Percentiles rank a stretch among this genome's conserved stretches.
Conservation (phyloP, 1,140 invertebrate genomes). For the Venustaconcha ellipsiformis region DNA sequence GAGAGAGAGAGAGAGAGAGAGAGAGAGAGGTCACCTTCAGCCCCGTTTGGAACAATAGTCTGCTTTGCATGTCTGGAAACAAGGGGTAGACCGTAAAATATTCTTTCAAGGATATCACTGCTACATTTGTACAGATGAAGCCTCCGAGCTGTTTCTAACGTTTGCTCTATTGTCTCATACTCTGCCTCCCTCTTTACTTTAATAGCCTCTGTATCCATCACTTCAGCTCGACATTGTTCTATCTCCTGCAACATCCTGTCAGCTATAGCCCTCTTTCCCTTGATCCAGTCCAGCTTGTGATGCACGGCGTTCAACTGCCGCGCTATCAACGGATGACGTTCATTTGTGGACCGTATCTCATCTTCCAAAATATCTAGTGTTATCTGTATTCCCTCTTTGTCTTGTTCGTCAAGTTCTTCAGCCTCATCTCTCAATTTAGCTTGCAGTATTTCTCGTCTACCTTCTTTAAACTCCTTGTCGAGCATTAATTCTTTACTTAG, state of each 20-base stretch:
- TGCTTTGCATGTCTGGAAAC: constrained; percentile 32
- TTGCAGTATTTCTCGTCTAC: constrained; percentile 35
- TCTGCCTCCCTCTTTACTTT: constrained; percentile 34
- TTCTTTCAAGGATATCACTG: constrained; percentile 49
- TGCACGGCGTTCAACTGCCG: constrained; percentile 34
- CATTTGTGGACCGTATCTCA: constrained; percentile 42
- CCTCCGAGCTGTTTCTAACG: constrained; percentile 40
- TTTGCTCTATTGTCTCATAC: constrained; percentile 34
- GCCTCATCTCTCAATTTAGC: constrained; percentile 26
- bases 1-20: too few relatives aligned
- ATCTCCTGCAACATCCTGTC: constrained; percentile 34
- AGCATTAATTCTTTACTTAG: constrained; percentile 43
- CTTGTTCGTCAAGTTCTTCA: constrained; percentile 21
- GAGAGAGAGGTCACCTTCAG: constrained; percentile 19
- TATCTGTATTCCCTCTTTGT: constrained; percentile 3
- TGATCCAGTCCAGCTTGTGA: constrained; percentile 44
- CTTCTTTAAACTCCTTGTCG: constrained; percentile 51
- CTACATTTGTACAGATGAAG: constrained; percentile 46
- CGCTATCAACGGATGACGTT: constrained; percentile 32
- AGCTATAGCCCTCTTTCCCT: constrained; percentile 24
- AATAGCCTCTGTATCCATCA: constrained; percentile 22
- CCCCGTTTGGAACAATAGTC: constrained; percentile 20
- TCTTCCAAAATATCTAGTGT: constrained; percentile 43
- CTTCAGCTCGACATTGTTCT: constrained; percentile 20
- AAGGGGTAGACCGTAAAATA: constrained; percentile 47